A percentile compares a stretch with the other conserved stretches of the same genome.
Evolutionary conservation across 2,113 vertebrate genomes (phyloP).

Genomic region (Spilogale gracilis): DNA sequence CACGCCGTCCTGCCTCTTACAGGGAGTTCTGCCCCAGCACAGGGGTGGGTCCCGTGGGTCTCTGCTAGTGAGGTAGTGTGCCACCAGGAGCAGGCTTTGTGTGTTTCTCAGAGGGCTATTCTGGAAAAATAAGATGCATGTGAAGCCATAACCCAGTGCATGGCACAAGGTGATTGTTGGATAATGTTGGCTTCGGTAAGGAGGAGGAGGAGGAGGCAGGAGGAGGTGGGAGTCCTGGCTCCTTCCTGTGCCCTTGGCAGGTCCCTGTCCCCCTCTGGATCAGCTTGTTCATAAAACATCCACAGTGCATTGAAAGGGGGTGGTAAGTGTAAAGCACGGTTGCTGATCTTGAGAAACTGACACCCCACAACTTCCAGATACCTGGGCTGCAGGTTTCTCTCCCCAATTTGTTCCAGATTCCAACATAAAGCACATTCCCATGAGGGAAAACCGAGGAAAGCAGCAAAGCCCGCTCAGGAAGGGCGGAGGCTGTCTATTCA

Average conservation of each 20-base stretch:
- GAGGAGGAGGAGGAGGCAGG: neutral
- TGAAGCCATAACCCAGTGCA: neutral
- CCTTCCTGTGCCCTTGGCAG: neutral
- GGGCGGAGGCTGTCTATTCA: neutral
- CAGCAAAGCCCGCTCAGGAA: neutral
- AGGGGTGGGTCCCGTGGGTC: fast-evolving
- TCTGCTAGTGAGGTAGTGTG: fast-evolving
- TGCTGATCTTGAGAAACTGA: neutral
- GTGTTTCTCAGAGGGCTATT: fast-evolving
- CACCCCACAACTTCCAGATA: neutral
- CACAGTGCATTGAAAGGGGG: fast-evolving
- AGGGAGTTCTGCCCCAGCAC: neutral
- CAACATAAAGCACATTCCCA: neutral
- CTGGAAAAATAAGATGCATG: fast-evolving
- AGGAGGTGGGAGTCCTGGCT: neutral
- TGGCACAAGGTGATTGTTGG: fast-evolving
- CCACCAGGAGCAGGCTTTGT: fast-evolving
- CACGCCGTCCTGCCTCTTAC: neutral
- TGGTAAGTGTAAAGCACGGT: fast-evolving
- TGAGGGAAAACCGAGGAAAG: neutral
- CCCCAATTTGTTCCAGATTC: neutral
- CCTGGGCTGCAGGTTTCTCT: neutral
- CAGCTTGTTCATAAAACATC: neutral
- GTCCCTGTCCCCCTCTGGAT: neutral
- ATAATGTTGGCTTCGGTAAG: fast-evolving